Percentiles rank a stretch among this genome's conserved stretches.
Conservation (phyloP, 2,797 vertebrate species). For the Leptoclinus maculatus region DNA sequence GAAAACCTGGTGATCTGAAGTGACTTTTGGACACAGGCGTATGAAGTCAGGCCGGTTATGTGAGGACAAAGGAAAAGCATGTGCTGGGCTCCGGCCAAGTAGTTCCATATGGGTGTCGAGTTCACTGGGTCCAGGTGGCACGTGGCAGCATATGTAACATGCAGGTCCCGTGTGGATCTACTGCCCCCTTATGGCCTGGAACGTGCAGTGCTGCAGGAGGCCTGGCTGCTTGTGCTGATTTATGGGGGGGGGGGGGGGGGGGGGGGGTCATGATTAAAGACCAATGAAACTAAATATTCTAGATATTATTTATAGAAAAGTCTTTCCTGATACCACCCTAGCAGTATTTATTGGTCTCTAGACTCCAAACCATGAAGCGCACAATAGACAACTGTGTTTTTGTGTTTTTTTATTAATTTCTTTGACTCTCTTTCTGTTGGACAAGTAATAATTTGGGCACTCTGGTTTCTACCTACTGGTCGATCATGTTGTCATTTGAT, state of each 20-base stretch:
- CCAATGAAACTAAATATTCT: not conserved
- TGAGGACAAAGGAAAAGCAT: constrained; percentile 84
- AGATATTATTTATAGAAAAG: not conserved
- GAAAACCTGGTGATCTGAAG: constrained; percentile 49
- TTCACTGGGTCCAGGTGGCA: constrained; percentile 83
- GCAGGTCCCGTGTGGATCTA: constrained; percentile 34
- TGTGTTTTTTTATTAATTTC: no score
- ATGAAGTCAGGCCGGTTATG: constrained; percentile 77
- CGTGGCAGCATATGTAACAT: constrained; percentile 64
- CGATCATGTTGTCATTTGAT: no score
- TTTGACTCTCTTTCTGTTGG: no score
- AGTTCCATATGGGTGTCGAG: constrained; percentile 82
- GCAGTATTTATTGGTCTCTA: no score
- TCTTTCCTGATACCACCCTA: no score
- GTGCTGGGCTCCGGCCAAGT: constrained; percentile 78
- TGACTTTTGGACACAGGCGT: constrained; percentile 58
- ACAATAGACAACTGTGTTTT: no score
- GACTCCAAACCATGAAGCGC: no score
- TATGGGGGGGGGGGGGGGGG: not conserved
- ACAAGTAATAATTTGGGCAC: no score
- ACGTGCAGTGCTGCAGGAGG: constrained; percentile 13
- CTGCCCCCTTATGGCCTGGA: constrained; percentile 70
- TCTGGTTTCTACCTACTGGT: no score
- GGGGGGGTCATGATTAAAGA: not conserved
- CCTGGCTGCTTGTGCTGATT: not conserved